Base-by-base conservation (phyloP, 2,888 invertebrate species). In the Phengaris alcon region DNA sequence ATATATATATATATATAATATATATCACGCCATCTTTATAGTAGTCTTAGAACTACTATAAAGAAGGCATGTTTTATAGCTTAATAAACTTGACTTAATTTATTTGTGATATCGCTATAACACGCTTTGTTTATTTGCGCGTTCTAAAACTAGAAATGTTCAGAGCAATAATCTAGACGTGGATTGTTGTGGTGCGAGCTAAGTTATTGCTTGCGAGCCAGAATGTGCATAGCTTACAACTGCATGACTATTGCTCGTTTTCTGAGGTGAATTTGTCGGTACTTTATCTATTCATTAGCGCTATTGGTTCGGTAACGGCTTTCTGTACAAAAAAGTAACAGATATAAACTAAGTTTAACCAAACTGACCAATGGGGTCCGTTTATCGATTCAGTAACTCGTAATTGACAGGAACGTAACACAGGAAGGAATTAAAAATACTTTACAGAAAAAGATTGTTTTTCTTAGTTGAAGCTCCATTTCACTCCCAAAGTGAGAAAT, bases 91-190 rank as follows among this genome's bases (percentile, higher is more conserved):
- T 7, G 35, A 35, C 52, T 22, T 72, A 72, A 72, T 78, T 79
- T 78, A 76, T 72, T 72, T 57, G 59, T 54, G 74, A 79, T 76
- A 76, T 76, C 73, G 74, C 77, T 72, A 76, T 74, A 78, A 77
- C 68, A 73, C 68, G 74, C 73, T 72, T 78, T 78, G 77, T 79
- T 78, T 77, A 77, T 78, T 79, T 76, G n/a, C 75, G 73, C 77
- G 74, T 76, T 74, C 73, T 77, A 74, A 73, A 75, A 75, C 77
- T 76, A 76, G 77, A 78, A 75, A 85, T 85, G 85, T 84, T 83
- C 79, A 79, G 81, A 78, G 82, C 82, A 83, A 85, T 86, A 83
- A 80, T 80, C 82, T 81, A 83, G 82, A 82, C 80, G 80, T 78
- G 76, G 80, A 81, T 81, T 80, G 80, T 78, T 80, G 79, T 79